Evolutionary conservation across 1,140 invertebrate species (phyloP), one percentile per base, ranked within the genome.

Genomic region (Tetragnatha versicolor): DNA sequence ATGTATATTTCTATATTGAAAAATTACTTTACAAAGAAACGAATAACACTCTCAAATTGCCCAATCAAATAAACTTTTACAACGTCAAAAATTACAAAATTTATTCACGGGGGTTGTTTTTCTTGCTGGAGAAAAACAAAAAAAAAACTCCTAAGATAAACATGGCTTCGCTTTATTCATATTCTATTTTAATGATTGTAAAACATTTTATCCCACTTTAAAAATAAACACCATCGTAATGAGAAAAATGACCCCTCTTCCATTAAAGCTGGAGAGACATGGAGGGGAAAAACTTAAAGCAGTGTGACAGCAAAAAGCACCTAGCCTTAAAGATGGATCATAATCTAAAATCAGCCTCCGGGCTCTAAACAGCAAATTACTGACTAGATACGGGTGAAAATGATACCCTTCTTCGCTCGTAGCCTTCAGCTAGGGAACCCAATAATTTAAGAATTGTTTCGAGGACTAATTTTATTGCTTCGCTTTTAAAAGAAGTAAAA

Each of bases 401-500:
- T 17, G 29, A 17, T 27, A 31, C 35, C 12, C 25, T 27, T 22
- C 20, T 12, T 7, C 17, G 39, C 2, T 20, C 7, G 7, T 63
- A 12, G 60, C 60, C 60, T 37, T 35, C 25, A 22, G 60, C 17
- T 5, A 63, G 25, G 35, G 9, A 25, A 20, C 1, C 22, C n/a
- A 31, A 63, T 63, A 31, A 63, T 63, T 63, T 63, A 63, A 63
- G 60, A 22, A 63, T 63, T 39, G 35, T 37, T 63, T 63, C 35
- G 60, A 39, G 25, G 35, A 17, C 33, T 22, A 63, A 63, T 63
- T 63, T 63, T 63, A 63, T 63, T 25, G 60, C 60, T 63, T 12
- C 10, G 39, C 22, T 63, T 63, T 35, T 37, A 63, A 63, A 35
- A 25, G 35, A 35, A 63, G 39, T 31, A 14, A n/a, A 63, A 39